Percentiles rank a stretch among this genome's conserved stretches.
Evolutionary conservation across 1,140 invertebrate species (phyloP).

Genomic region (Leptopilina boulardi): DNA sequence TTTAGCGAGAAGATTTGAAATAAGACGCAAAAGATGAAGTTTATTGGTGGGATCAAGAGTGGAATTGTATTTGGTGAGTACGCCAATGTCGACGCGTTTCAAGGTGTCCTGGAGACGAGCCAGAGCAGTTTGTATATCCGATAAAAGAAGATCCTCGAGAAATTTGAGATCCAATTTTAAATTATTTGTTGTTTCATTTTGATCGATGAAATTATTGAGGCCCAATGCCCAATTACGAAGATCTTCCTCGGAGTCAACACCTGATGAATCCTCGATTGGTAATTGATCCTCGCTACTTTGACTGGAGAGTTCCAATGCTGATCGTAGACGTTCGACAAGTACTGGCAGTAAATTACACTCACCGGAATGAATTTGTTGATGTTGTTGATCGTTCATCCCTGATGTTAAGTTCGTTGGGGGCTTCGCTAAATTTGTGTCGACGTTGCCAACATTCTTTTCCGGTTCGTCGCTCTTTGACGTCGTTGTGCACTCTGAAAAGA

Average conservation of each 20-base stretch:
- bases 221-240: slow-evolving; percentile 59
- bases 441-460: slow-evolving; percentile 50
- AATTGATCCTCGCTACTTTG: slow-evolving; percentile 60
- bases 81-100: slow-evolving; percentile 76
- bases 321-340: slow-evolving; percentile 73
- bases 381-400: slow-evolving; percentile 38
- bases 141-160: slow-evolving; percentile 78
- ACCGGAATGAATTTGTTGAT: slow-evolving; percentile 57
- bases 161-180: slow-evolving; percentile 67
- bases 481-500: slow-evolving; percentile 57
- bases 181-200: slow-evolving; percentile 48
- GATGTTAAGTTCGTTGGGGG: slow-evolving; percentile 43
- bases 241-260: slow-evolving; percentile 63
- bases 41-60: slow-evolving; percentile 76
- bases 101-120: slow-evolving; percentile 84
- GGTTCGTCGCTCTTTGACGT: slow-evolving; percentile 50
- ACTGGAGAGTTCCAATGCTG: slow-evolving; percentile 67
- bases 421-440: background rate
- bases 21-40: slow-evolving; percentile 83
- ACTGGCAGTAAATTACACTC: slow-evolving; percentile 75
- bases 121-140: slow-evolving; percentile 87
- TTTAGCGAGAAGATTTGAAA: slow-evolving; percentile 85
- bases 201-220: slow-evolving; percentile 56
- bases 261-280: slow-evolving; percentile 61
- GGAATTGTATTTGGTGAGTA: slow-evolving; percentile 74